These are phyloP conservation scores for Oplegnathus fasciatus DNA, from an alignment of 2,113 vertebrate species.

Conservation along the genomic window DNA sequence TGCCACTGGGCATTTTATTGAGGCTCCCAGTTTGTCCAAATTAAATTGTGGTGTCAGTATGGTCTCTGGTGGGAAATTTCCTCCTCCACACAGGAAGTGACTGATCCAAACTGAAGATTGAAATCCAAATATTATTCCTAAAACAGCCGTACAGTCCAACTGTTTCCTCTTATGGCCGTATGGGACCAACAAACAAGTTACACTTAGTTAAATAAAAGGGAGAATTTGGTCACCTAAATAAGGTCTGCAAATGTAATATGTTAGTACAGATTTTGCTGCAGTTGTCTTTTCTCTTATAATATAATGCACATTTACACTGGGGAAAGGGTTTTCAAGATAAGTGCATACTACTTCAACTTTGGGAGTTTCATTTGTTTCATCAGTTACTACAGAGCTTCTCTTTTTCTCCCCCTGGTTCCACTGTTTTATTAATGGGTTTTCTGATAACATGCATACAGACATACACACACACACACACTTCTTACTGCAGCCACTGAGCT, in stretches of 20 bases:
- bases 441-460: slow-evolving; percentile 2
- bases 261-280: not conserved
- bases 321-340: slow-evolving; percentile 10
- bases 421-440: slow-evolving; percentile 37
- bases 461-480: slow-evolving; percentile 24
- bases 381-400: not conserved
- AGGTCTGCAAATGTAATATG: not conserved
- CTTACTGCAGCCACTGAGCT: slow-evolving; percentile 18
- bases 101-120: slow-evolving; percentile 29
- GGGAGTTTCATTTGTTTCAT: slow-evolving; percentile 27
- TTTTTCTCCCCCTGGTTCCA: not conserved
- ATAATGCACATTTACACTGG: not conserved
- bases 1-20: slow-evolving; percentile 12
- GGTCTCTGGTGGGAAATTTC: slow-evolving; percentile 26
- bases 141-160: slow-evolving; percentile 31
- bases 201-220: not conserved
- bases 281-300: not conserved
- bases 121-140: slow-evolving; percentile 44
- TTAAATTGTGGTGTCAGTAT: slow-evolving; percentile 30
- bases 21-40: slow-evolving; percentile 31
- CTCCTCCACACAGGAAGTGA: slow-evolving; percentile 44
- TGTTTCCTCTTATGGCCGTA: slow-evolving; percentile 4
- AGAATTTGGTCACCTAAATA: not conserved
- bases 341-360: not conserved
- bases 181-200: slow-evolving; percentile 18